phyloP scores from a whole-genome alignment of 2,113 vertebrate species.

The Cervus canadensis region DNA sequence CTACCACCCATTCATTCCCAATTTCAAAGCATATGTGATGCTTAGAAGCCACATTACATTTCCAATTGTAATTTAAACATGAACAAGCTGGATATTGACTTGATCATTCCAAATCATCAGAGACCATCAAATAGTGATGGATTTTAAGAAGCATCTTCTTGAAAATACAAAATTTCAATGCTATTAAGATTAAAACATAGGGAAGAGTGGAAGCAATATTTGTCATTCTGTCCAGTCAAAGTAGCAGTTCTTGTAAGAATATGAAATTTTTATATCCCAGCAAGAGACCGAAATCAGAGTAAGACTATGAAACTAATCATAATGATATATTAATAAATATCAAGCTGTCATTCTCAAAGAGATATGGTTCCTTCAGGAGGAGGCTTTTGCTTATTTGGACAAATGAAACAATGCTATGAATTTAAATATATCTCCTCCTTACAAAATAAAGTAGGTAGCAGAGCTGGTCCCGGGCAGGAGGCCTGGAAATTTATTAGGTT shows the following conservation, averaged over 20 bases:
- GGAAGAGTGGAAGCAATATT: slow-evolving; percentile 12
- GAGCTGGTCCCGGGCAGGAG: neutral
- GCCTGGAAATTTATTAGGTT: neutral
- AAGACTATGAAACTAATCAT: neutral
- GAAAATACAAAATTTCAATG: slow-evolving; percentile 23
- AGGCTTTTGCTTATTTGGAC: neutral
- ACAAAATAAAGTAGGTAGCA: neutral
- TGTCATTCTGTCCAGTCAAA: slow-evolving; percentile 4
- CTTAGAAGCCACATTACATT: neutral
- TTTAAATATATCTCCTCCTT: neutral
- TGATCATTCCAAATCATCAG: slow-evolving; percentile 35
- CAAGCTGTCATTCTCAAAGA: slow-evolving; percentile 16
- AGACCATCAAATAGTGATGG: slow-evolving; percentile 23
- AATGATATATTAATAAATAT: neutral
- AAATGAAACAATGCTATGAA: neutral
- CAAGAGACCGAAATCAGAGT: neutral
- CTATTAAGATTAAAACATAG: slow-evolving; percentile 16
- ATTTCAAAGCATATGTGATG: neutral
- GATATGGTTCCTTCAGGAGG: neutral
- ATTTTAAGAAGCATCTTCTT: slow-evolving; percentile 41
- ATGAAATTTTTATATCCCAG: neutral
- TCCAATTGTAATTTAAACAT: slow-evolving; percentile 1
- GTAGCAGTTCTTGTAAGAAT: neutral
- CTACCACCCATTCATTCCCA: neutral
- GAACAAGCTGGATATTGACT: neutral